Percentiles rank a stretch among this genome's conserved stretches.
These are phyloP conservation scores for Trichonephila clavata DNA, from an alignment of 1,140 invertebrate species.

Conservation along the genomic window DNA sequence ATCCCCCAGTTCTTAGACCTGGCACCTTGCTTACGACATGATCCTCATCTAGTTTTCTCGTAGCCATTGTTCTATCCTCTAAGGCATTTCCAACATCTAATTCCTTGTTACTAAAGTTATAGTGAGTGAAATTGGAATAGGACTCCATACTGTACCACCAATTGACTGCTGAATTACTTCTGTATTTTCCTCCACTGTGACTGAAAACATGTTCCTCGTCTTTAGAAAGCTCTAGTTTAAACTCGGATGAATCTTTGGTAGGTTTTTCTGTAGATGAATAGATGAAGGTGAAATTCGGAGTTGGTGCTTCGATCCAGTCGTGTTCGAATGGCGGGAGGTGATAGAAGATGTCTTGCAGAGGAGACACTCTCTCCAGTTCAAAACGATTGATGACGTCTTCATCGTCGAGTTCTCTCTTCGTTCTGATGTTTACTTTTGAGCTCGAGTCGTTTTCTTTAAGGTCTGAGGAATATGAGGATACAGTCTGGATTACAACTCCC, in stretches of 20 bases:
- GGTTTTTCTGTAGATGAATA: neutral
- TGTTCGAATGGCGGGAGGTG: conserved; percentile 56
- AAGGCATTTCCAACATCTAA: neutral
- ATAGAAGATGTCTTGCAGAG: conserved; percentile 41
- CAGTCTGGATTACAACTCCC: neutral
- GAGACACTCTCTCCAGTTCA: conserved; percentile 62
- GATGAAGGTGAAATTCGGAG: neutral
- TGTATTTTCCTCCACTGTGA: conserved; percentile 39
- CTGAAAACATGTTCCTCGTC: conserved; percentile 67
- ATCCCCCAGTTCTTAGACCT: neutral
- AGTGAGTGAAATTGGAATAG: conserved; percentile 23
- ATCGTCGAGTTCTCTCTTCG: conserved; percentile 29
- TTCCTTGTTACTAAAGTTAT: neutral
- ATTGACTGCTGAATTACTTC: conserved; percentile 30
- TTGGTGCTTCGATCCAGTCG: conserved; percentile 25
- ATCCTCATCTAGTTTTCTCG: conserved; percentile 40
- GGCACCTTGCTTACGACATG: conserved; percentile 52
- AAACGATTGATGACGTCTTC: conserved; percentile 67
- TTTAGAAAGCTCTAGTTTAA: conserved; percentile 46
- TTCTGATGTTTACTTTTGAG: neutral
- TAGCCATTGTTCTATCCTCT: neutral
- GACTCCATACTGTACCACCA: conserved; percentile 59
- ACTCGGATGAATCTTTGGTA: conserved; percentile 1
- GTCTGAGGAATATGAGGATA: neutral
- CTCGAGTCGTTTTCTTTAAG: neutral